phyloP scores from a whole-genome alignment of 2,888 invertebrate species.

The Prionchulus punctatus region DNA sequence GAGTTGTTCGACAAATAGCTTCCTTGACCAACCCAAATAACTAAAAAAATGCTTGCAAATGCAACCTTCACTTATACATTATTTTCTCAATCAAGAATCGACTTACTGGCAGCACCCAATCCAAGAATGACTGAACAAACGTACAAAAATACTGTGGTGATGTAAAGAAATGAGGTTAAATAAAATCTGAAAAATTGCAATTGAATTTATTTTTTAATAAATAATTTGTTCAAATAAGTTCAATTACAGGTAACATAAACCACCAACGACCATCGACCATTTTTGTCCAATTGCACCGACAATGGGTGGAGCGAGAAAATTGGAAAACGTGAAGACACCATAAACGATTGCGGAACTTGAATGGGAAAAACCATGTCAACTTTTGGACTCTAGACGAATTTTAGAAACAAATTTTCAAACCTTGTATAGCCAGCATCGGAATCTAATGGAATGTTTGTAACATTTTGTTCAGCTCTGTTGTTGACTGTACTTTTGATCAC shows the following conservation, averaged over 20 bases:
- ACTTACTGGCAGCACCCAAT: constrained; percentile 59
- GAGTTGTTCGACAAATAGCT: constrained; percentile 78
- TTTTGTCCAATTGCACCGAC: constrained; percentile 70
- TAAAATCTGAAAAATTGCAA: constrained; percentile 50
- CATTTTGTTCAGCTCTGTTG: too few species aligned
- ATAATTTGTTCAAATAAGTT: too few species aligned
- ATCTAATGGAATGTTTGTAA: too few species aligned
- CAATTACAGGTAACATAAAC: constrained; percentile 57
- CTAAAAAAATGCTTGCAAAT: constrained; percentile 29
- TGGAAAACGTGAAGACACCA: constrained; percentile 67
- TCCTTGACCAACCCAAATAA: constrained; percentile 91
- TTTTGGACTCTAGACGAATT: too few species aligned
- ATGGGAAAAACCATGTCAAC: constrained; percentile 8
- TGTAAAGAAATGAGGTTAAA: constrained; percentile 69
- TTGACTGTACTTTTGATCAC: too few species aligned
- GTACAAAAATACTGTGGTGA: constrained; percentile 66
- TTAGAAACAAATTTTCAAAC: too few species aligned
- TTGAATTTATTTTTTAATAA: too few species aligned
- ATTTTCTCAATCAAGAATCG: neutral
- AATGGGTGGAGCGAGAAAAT: constrained; percentile 83
- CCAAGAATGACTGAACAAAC: constrained; percentile 67
- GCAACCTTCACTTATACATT: neutral
- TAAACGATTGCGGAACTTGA: constrained; percentile 74
- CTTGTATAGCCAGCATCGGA: too few species aligned
- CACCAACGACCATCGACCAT: constrained; percentile 70